A percentile compares a stretch with the other conserved stretches of the same genome.
phyloP scores from a whole-genome alignment of 2,888 invertebrate genomes.

The Thymelicus sylvestris region DNA sequence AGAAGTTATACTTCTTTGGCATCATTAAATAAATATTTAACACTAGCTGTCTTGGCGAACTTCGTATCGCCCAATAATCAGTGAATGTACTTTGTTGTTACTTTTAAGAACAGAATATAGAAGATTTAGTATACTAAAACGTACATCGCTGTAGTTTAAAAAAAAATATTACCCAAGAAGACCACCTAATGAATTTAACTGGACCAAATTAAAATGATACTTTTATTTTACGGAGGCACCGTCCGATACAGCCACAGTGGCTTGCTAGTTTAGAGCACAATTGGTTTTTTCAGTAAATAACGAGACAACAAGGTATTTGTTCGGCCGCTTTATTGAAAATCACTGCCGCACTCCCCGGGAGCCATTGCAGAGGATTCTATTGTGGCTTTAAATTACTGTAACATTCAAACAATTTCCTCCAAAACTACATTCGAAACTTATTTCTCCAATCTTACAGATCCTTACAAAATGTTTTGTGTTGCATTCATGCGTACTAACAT shows the following conservation, averaged over 20 bases:
- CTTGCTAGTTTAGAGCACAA: background rate
- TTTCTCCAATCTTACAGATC: no score
- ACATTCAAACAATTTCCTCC: background rate
- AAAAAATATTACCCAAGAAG: no score
- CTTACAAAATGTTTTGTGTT: no score
- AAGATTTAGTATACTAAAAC: no score
- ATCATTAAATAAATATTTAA: no score
- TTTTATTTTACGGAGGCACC: background rate
- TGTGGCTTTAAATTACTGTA: slow-evolving; percentile 1
- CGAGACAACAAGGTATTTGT: slow-evolving; percentile 4
- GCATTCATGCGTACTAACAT: no score
- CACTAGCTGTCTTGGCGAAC: no score
- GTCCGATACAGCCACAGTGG: slow-evolving; percentile 5
- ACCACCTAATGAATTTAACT: background rate
- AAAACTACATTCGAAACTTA: background rate
- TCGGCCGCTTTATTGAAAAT: slow-evolving; percentile 9
- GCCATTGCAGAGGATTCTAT: background rate
- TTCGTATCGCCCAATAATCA: no score
- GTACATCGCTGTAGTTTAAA: no score
- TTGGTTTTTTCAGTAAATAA: slow-evolving; percentile 7
- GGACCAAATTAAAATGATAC: background rate
- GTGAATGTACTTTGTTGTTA: no score
- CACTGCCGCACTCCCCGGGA: background rate
- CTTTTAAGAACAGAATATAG: no score
- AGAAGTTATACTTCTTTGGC: no score